Evolutionary conservation across 1,140 invertebrate genomes (phyloP).

Genomic region (Hylaeus anthracinus): DNA sequence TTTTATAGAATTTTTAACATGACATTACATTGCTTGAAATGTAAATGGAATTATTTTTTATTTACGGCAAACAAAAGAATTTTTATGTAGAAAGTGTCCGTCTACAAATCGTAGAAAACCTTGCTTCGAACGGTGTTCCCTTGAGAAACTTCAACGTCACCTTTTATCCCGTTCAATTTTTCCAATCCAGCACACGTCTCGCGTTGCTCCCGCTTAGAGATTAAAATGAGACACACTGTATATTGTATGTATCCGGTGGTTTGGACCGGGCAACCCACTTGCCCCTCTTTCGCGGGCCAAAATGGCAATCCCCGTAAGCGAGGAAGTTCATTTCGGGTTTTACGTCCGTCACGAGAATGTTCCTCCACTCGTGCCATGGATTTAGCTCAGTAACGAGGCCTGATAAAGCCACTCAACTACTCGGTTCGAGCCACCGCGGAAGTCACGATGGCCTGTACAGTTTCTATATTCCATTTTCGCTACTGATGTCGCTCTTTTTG

Average conservation of each 20-base stretch:
- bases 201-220: background rate
- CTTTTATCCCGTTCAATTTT: background rate
- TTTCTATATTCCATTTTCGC: constrained; percentile 41
- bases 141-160: background rate
- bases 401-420: constrained; percentile 53
- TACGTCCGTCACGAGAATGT: constrained; percentile 57
- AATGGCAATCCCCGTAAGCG: constrained; percentile 55
- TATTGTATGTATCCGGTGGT: constrained; percentile 8
- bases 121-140: background rate
- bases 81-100: too few species aligned
- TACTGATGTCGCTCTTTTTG: background rate
- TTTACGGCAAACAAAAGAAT: too few species aligned
- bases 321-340: constrained; percentile 56
- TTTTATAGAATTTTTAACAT: too few species aligned
- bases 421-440: constrained; percentile 25
- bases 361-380: constrained; percentile 54
- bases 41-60: too few species aligned
- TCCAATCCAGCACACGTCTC: background rate
- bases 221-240: constrained; percentile 8
- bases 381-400: constrained; percentile 52
- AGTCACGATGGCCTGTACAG: constrained; percentile 24
- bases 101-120: too few species aligned
- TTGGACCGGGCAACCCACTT: constrained; percentile 25
- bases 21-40: too few species aligned
- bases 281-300: constrained; percentile 40